Evolutionary conservation across 2,888 invertebrate species (phyloP).

Genomic region (Diogma glabrata): DNA sequence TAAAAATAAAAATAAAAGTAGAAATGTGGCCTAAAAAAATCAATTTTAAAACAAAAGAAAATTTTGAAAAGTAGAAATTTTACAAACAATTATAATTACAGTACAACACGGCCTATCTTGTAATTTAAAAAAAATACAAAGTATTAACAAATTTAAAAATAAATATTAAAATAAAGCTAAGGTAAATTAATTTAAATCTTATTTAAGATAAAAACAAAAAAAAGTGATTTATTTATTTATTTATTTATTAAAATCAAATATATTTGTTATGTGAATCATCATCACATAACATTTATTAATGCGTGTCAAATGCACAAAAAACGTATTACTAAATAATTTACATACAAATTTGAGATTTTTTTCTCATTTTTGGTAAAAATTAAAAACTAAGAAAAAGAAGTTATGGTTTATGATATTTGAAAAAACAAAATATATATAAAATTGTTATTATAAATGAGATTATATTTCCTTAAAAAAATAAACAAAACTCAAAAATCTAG

Average conservation of each 20-base stretch:
- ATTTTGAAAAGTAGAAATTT: slow-evolving; percentile 2
- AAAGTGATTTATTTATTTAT: slow-evolving; percentile 9
- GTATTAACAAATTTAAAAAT: not conserved
- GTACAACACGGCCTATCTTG: slow-evolving; percentile 7
- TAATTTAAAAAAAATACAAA: not conserved
- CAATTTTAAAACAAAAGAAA: not conserved
- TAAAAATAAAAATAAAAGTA: not conserved
- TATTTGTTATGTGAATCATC: not conserved
- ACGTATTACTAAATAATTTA: not conserved
- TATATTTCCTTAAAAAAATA: no score
- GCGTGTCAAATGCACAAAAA: slow-evolving; percentile 8
- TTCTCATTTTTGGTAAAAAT: no score
- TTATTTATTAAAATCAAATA: not conserved
- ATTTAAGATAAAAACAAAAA: not conserved
- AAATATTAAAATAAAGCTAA: not conserved
- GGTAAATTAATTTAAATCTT: no score
- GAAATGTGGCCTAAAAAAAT: slow-evolving; percentile 8
- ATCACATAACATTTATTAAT: not conserved
- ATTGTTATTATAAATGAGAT: no score
- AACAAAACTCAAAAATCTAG: no score
- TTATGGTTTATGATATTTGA: no score
- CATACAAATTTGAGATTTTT: no score
- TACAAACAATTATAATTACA: not conserved
- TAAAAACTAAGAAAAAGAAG: no score
- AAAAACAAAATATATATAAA: no score